Percentiles rank a stretch among this genome's conserved stretches.
Conservation (phyloP, 2,113 vertebrate genomes). For the Corythaixoides concolor region DNA sequence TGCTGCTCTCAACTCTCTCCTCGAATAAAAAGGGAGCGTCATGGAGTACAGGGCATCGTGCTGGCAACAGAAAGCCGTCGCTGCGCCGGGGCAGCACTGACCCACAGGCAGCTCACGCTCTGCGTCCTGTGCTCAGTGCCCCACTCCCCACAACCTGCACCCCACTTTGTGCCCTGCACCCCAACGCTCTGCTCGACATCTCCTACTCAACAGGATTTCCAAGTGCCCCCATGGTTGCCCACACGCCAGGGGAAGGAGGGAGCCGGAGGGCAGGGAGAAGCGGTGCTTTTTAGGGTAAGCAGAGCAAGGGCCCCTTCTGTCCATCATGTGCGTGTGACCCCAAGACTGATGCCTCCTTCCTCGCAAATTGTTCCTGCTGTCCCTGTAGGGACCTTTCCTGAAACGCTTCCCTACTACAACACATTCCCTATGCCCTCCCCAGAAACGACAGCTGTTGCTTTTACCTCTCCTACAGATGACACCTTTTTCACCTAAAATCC, state of each 20-base stretch:
- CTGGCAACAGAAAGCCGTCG: neutral
- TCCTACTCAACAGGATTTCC: neutral
- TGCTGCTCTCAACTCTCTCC: neutral
- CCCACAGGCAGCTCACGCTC: neutral
- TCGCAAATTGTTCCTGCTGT: neutral
- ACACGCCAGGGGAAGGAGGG: neutral
- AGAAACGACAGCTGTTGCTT: neutral
- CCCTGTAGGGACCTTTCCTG: neutral
- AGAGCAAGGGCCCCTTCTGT: neutral
- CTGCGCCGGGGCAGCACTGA: neutral
- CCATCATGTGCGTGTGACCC: accelerated
- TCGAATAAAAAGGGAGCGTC: neutral
- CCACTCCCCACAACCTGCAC: neutral
- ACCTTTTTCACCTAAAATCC: neutral
- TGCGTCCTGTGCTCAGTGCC: accelerated
- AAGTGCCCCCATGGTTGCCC: neutral
- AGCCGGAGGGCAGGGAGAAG: neutral
- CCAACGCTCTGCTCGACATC: neutral
- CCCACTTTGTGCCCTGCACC: neutral
- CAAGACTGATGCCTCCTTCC: neutral
- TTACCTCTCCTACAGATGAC: accelerated
- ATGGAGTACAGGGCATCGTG: accelerated
- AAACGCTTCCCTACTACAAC: neutral
- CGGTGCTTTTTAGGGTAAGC: neutral
- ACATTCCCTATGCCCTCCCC: neutral